Evolutionary conservation across 2,113 vertebrate species (phyloP).

Genomic region (Solenodon paradoxus): DNA sequence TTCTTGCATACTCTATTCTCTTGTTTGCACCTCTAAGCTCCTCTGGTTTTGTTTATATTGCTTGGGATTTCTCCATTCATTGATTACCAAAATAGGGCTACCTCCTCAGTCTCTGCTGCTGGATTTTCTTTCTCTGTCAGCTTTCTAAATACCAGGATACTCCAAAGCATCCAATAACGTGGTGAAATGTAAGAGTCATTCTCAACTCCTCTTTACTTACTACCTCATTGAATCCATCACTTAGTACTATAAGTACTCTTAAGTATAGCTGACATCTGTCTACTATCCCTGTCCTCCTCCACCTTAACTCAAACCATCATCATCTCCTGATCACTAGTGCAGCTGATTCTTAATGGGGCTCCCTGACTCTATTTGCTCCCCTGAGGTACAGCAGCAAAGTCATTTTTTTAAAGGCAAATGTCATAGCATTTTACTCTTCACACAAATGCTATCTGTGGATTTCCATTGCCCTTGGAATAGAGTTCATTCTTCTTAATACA

Average conservation of each 20-base stretch:
- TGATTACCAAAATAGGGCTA: background rate
- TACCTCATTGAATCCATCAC: background rate
- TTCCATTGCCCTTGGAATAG: background rate
- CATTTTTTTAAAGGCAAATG: background rate
- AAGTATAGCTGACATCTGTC: background rate
- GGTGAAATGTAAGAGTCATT: background rate
- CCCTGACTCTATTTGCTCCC: background rate
- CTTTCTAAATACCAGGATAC: background rate
- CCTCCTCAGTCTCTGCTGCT: background rate
- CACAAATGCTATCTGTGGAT: background rate
- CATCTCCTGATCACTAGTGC: background rate
- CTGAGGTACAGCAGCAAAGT: background rate
- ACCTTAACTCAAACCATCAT: background rate
- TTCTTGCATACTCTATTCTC: background rate
- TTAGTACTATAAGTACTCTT: background rate
- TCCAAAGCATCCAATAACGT: background rate
- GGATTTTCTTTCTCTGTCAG: background rate
- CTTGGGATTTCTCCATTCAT: background rate
- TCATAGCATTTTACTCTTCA: background rate
- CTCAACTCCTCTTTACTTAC: background rate
- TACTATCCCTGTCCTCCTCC: background rate
- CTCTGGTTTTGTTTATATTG: background rate
- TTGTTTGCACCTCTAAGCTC: background rate
- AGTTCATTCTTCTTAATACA: background rate
- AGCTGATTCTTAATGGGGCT: background rate